phyloP scores from a whole-genome alignment of 2,888 invertebrate genomes.

The Nymphalis c-album region DNA sequence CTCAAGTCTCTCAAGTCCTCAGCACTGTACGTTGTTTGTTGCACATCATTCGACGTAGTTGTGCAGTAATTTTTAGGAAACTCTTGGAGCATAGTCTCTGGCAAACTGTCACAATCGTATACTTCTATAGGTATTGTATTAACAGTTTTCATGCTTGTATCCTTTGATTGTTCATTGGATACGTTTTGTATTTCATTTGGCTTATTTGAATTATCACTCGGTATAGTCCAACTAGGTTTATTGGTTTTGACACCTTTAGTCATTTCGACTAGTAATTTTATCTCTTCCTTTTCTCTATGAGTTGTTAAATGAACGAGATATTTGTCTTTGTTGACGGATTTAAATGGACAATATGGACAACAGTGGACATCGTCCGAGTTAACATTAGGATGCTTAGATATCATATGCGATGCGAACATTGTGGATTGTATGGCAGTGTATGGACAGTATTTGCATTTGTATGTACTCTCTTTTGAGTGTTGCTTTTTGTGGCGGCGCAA shows the following conservation, averaged over 20 bases:
- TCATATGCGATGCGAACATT: conserved; percentile 88
- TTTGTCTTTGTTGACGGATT: conserved; percentile 84
- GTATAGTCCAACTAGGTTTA: conserved; percentile 73
- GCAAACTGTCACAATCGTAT: conserved; percentile 71
- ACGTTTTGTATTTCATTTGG: conserved; percentile 43
- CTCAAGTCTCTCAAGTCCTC: conserved; percentile 64
- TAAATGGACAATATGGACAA: conserved; percentile 83
- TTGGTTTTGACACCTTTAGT: conserved; percentile 54
- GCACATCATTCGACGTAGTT: conserved; percentile 49
- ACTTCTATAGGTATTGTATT: conserved; percentile 70
- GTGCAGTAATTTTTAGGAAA: conserved; percentile 63
- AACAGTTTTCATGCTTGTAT: conserved; percentile 52
- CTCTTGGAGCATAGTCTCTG: conserved; percentile 62
- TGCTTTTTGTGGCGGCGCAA: conserved; percentile 88
- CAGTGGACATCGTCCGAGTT: conserved; percentile 83
- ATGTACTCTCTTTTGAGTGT: conserved; percentile 88
- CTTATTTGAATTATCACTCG: conserved; percentile 57
- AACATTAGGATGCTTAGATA: conserved; percentile 88
- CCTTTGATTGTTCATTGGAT: conserved; percentile 50
- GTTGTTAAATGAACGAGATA: conserved; percentile 79
- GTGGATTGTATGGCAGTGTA: conserved; percentile 91
- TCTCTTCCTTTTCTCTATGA: conserved; percentile 74
- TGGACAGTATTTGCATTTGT: conserved; percentile 89
- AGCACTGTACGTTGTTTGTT: conserved; percentile 51
- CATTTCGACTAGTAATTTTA: conserved; percentile 64